Conservation (phyloP, 2,888 invertebrate genomes). For the Falcaria lacertinaria region DNA sequence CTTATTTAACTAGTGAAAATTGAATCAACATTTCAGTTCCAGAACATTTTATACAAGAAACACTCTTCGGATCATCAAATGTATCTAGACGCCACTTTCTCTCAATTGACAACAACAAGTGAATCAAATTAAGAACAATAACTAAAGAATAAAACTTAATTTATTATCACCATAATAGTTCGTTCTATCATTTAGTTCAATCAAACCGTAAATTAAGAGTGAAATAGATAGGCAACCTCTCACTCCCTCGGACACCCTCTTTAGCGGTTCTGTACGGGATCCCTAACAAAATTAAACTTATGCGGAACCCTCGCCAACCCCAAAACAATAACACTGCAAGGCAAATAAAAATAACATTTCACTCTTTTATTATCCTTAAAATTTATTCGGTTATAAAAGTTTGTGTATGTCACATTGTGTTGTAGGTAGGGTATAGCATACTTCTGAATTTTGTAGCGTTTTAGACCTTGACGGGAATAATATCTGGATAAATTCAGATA, state of each 20-base stretch:
- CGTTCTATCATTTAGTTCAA: conserved; percentile 14
- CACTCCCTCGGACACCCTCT: conserved; percentile 3
- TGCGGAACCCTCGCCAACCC: conserved; percentile 31
- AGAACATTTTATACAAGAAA: too few species aligned
- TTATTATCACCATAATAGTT: conserved; percentile 7
- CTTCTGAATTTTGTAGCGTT: too few species aligned
- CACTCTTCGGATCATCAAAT: too few species aligned
- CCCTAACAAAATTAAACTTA: conserved; percentile 36
- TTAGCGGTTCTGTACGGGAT: conserved; percentile 43
- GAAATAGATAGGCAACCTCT: conserved; percentile 26
- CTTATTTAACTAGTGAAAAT: too few species aligned
- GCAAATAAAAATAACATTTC: conserved; percentile 34
- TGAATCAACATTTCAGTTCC: too few species aligned
- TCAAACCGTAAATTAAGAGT: conserved; percentile 24
- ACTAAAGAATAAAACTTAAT: not conserved
- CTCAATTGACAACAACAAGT: too few species aligned
- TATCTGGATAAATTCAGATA: too few species aligned
- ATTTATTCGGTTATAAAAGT: not conserved
- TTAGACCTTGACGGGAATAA: too few species aligned
- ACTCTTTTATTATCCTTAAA: conserved; percentile 24
- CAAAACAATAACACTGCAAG: conserved; percentile 45
- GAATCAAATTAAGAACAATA: too few species aligned
- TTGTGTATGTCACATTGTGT: not conserved
- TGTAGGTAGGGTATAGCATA: too few species aligned
- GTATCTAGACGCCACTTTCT: too few species aligned